Evolutionary conservation across 2,797 vertebrate species (phyloP).

Genomic region (Sphenodon punctatus): DNA sequence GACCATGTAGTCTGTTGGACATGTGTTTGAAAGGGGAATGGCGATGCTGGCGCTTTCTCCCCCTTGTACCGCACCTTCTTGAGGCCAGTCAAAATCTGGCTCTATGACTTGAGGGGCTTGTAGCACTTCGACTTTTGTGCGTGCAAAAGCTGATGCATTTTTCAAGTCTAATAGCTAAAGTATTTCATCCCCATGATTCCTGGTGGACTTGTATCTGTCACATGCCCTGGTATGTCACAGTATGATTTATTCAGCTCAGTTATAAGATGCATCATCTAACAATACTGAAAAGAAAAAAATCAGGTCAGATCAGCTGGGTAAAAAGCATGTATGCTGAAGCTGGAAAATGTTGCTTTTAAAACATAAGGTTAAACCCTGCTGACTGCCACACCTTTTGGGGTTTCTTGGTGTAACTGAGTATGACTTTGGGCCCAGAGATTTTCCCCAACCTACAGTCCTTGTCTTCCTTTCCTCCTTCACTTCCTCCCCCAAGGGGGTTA

Average conservation of each 20-base stretch:
- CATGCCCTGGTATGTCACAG: neutral
- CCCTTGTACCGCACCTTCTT: neutral
- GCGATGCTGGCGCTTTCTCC: neutral
- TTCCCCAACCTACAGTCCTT: neutral
- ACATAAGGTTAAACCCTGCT: accelerated
- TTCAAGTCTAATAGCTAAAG: neutral
- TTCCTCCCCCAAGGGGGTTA: no score
- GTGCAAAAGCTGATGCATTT: neutral
- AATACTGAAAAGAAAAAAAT: neutral
- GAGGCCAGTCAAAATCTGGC: neutral
- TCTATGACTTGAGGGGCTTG: neutral
- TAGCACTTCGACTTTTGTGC: neutral
- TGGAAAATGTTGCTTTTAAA: neutral
- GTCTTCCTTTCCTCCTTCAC: neutral
- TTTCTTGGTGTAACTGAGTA: neutral
- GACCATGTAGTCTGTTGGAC: no score
- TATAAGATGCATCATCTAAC: neutral
- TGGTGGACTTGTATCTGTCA: neutral
- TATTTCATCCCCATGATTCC: neutral
- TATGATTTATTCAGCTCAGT: conserved; percentile 8
- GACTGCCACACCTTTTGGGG: accelerated
- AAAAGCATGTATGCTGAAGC: neutral
- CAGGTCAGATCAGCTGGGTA: neutral
- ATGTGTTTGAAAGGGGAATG: neutral
- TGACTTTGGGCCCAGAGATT: neutral